Conservation (phyloP, 2,113 vertebrate genomes). For the Eulemur rufifrons region DNA sequence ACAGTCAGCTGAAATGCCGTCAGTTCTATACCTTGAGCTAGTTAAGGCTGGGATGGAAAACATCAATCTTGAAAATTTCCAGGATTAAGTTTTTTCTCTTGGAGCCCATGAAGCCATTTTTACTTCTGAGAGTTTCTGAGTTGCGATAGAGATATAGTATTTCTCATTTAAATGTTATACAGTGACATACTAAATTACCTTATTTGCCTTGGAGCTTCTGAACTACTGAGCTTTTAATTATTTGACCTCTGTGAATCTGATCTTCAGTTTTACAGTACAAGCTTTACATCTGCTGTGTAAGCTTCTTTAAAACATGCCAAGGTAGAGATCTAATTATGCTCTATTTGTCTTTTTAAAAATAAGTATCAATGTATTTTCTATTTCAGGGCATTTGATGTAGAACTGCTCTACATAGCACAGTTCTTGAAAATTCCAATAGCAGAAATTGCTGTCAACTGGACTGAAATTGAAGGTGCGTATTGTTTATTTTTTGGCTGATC, state of each 20-base stretch:
- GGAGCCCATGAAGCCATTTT: neutral
- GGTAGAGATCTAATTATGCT: constrained; percentile 59
- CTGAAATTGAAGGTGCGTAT: constrained; percentile 96
- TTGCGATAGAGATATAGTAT: neutral
- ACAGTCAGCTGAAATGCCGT: neutral
- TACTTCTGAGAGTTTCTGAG: neutral
- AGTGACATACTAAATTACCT: neutral
- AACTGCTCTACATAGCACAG: constrained; percentile 96
- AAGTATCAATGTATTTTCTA: constrained; percentile 71
- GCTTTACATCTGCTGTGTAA: constrained; percentile 25
- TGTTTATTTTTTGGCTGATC: neutral
- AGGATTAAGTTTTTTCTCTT: constrained; percentile 36
- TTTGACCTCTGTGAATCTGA: constrained; percentile 49
- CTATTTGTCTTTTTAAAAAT: constrained; percentile 61
- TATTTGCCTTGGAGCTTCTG: constrained; percentile 43
- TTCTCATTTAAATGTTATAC: neutral
- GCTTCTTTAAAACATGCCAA: constrained; percentile 37
- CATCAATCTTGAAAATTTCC: neutral
- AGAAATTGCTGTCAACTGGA: constrained; percentile 98
- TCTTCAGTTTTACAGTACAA: constrained; percentile 36
- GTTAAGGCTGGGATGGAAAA: neutral
- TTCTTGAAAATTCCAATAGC: constrained; percentile 93
- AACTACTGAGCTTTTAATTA: constrained; percentile 14
- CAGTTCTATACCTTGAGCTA: neutral
- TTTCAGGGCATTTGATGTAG: constrained; percentile 97